These are phyloP conservation scores for Drosophila prolongata DNA, from an alignment of 2,888 invertebrate species.

Conservation along the genomic window DNA sequence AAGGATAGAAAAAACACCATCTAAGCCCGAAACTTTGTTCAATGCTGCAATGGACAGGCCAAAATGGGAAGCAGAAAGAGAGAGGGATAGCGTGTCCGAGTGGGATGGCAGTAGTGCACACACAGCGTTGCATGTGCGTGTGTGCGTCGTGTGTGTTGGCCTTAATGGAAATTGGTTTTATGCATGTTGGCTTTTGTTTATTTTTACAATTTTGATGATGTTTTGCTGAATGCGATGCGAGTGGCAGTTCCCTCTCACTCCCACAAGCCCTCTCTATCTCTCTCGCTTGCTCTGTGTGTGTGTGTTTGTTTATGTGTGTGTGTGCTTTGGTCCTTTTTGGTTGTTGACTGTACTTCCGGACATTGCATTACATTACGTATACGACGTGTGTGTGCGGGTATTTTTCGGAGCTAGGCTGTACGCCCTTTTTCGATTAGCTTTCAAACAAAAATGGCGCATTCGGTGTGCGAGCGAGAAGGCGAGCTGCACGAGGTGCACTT, in stretches of 20 bases:
- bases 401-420: slow-evolving; percentile 48
- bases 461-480: slow-evolving; percentile 22
- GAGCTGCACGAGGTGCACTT: slow-evolving; percentile 7
- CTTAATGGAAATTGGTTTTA: slow-evolving; percentile 82
- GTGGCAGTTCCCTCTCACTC: slow-evolving; percentile 54
- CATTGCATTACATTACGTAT: slow-evolving; percentile 57
- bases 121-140: slow-evolving; percentile 66
- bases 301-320: slow-evolving; percentile 15
- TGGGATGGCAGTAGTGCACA: slow-evolving; percentile 36
- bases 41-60: slow-evolving; percentile 48
- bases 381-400: slow-evolving; percentile 26
- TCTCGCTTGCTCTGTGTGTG: neutral
- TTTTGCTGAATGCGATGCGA: slow-evolving; percentile 79
- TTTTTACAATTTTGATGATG: slow-evolving; percentile 81
- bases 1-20: slow-evolving; percentile 16
- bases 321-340: slow-evolving; percentile 39
- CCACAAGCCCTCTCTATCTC: neutral
- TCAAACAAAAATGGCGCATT: slow-evolving; percentile 63
- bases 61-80: slow-evolving; percentile 22
- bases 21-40: slow-evolving; percentile 48
- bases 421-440: slow-evolving; percentile 58
- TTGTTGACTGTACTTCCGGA: slow-evolving; percentile 74
- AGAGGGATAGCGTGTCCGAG: slow-evolving; percentile 3
- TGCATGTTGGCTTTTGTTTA: slow-evolving; percentile 81
- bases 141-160: slow-evolving; percentile 57